Evolutionary conservation across 2,888 invertebrate species (phyloP).

Genomic region (Phania funesta): DNA sequence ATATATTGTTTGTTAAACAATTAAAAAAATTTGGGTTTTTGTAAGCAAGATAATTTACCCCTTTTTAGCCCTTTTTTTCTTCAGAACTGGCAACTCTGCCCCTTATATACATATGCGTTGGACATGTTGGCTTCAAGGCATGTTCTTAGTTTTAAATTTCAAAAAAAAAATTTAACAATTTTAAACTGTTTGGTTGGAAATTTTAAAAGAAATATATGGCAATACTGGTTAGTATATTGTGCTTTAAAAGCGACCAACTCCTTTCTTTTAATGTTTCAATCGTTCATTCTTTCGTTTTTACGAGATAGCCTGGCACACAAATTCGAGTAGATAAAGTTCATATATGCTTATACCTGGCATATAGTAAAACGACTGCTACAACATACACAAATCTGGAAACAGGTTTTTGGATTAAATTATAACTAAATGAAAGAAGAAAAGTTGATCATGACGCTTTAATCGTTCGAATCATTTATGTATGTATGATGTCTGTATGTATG

Average conservation of each 20-base stretch:
- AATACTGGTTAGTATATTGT: neutral
- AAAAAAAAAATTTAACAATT: too few species aligned
- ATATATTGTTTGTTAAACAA: too few species aligned
- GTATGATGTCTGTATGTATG: too few species aligned
- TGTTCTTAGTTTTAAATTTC: too few species aligned
- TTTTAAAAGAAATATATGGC: too few species aligned
- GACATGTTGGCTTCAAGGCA: too few species aligned
- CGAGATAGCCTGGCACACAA: neutral
- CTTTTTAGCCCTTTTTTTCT: too few species aligned
- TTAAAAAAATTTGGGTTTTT: too few species aligned
- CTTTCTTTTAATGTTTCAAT: neutral
- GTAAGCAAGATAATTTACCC: too few species aligned
- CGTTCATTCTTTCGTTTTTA: neutral
- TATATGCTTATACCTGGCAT: neutral
- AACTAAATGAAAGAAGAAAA: conserved; percentile 30
- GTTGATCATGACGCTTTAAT: conserved; percentile 39
- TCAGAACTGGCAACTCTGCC: too few species aligned
- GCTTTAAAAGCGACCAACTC: neutral
- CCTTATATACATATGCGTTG: too few species aligned
- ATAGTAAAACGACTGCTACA: neutral
- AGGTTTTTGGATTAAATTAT: conserved; percentile 36
- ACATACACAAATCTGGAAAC: conserved; percentile 1
- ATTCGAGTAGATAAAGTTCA: neutral
- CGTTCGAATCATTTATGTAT: conserved; percentile 36
- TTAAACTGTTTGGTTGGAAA: too few species aligned